Evolutionary conservation across 2,113 vertebrate species (phyloP).

Genomic region (Sterrhoptilus dennistouni): DNA sequence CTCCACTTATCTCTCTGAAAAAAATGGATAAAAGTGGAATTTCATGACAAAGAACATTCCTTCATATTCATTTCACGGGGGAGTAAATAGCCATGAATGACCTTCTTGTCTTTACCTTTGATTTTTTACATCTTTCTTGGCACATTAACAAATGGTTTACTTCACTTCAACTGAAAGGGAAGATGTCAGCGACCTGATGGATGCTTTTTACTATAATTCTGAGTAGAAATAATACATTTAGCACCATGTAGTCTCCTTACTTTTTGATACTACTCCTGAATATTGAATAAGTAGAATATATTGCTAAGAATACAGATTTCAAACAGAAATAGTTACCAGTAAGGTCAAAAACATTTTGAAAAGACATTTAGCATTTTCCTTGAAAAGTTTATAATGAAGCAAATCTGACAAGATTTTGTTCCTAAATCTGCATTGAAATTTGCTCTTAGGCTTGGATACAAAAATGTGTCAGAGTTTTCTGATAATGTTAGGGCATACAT

Average conservation of each 20-base stretch:
- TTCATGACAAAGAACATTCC: constrained; percentile 12
- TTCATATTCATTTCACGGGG: neutral
- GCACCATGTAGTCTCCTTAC: neutral
- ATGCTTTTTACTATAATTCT: neutral
- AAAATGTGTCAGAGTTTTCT: neutral
- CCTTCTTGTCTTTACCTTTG: constrained; percentile 35
- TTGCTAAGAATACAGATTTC: neutral
- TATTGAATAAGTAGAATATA: neutral
- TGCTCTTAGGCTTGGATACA: neutral
- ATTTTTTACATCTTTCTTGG: constrained; percentile 9
- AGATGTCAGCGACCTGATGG: constrained; percentile 19
- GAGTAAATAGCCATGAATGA: constrained; percentile 34
- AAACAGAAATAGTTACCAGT: neutral
- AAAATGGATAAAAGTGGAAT: neutral
- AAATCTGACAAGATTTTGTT: neutral
- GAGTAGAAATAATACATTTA: neutral
- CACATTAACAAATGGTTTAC: constrained; percentile 24
- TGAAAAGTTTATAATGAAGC: neutral
- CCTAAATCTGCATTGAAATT: neutral
- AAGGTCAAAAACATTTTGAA: neutral
- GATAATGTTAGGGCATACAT: neutral
- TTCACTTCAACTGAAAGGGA: constrained; percentile 20
- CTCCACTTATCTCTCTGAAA: neutral
- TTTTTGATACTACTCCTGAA: neutral
- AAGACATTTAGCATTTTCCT: neutral